These are phyloP conservation scores for Rhynchopsitta pachyrhyncha DNA, from an alignment of 2,113 vertebrate genomes.

Conservation along the genomic window DNA sequence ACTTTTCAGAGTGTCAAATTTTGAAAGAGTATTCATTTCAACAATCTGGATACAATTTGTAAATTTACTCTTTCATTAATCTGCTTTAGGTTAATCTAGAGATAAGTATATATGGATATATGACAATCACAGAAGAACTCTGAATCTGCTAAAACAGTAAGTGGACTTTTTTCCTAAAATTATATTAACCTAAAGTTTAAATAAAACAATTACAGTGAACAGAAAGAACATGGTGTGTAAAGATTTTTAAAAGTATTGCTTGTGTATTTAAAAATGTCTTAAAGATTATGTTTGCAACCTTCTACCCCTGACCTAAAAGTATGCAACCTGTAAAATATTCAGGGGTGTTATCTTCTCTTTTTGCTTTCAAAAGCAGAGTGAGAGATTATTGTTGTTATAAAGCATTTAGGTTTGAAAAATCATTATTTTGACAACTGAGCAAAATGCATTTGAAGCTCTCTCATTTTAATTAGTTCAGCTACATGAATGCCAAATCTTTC, in stretches of 20 bases:
- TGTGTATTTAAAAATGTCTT: not conserved
- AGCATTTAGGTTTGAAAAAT: not conserved
- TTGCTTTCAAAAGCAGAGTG: not conserved
- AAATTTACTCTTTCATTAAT: slow-evolving; percentile 17
- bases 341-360: not conserved
- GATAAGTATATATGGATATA: slow-evolving; percentile 31
- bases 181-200: not conserved
- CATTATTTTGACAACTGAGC: not conserved
- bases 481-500: not conserved
- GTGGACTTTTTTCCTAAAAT: slow-evolving; percentile 23
- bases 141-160: slow-evolving; percentile 67
- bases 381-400: not conserved
- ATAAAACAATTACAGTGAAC: not conserved
- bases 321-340: not conserved
- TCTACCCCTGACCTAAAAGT: not conserved
- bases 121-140: slow-evolving; percentile 45
- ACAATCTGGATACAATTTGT: slow-evolving; percentile 40
- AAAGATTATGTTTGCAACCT: not conserved
- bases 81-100: slow-evolving; percentile 34
- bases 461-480: slow-evolving; percentile 52
- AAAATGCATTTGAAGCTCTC: not conserved
- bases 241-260: not conserved
- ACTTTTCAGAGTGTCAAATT: slow-evolving; percentile 54
- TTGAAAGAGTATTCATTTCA: slow-evolving; percentile 37
- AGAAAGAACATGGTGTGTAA: not conserved